These are phyloP conservation scores for Aleiodes sp. DNA, from an alignment of 1,140 invertebrate species.

Conservation along the genomic window DNA sequence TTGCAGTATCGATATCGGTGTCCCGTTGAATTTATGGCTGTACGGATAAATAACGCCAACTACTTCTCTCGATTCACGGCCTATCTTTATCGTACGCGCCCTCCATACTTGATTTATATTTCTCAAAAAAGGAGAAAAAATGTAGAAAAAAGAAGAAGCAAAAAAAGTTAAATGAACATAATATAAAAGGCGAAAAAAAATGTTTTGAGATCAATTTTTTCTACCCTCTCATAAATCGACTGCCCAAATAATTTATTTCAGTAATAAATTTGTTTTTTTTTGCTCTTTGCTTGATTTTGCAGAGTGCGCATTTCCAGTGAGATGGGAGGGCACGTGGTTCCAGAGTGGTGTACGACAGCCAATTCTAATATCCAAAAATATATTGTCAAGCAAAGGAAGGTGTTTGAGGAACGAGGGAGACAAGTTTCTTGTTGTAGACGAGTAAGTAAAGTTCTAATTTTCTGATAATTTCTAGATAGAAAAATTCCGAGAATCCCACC, in stretches of 20 bases:
- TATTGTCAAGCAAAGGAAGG: conserved; percentile 81
- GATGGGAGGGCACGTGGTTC: conserved; percentile 86
- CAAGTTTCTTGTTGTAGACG: conserved; percentile 84
- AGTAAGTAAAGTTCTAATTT: conserved; percentile 70
- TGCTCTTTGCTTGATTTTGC: conserved; percentile 48
- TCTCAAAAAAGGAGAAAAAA: neutral
- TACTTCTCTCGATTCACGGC: conserved; percentile 24
- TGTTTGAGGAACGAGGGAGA: conserved; percentile 83
- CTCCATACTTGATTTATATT: conserved; percentile 17
- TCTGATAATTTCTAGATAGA: neutral
- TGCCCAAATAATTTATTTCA: conserved; percentile 28
- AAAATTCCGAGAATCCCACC: no score
- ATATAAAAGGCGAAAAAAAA: conserved; percentile 43
- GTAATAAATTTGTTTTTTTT: neutral
- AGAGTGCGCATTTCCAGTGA: conserved; percentile 80
- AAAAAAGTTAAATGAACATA: neutral
- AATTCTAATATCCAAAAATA: conserved; percentile 79
- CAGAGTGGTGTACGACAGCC: conserved; percentile 83
- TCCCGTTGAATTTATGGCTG: conserved; percentile 19
- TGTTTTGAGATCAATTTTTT: neutral
- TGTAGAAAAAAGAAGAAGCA: neutral
- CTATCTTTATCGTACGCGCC: conserved; percentile 26
- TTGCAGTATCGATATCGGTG: conserved; percentile 36
- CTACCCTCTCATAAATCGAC: conserved; percentile 43
- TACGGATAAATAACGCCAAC: conserved; percentile 24